Base-by-base conservation (phyloP, 1,140 invertebrate genomes). In the Magallana gigas region DNA sequence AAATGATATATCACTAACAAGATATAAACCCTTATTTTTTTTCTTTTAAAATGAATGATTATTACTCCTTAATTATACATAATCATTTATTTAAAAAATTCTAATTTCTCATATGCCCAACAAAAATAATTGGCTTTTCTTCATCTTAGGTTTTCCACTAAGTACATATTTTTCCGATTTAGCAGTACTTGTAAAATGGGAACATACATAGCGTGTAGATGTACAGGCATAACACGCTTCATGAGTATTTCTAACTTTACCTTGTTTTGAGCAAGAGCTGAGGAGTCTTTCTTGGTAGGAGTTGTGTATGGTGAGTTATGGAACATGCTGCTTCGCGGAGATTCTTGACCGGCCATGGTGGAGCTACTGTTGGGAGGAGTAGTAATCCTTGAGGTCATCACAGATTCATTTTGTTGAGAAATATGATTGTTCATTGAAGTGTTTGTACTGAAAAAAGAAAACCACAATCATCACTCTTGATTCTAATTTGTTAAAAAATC, bases 251-350 rank as follows among this genome's bases (percentile, higher is more conserved):
- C 36, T 48, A 48, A 62, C 23, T 29, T 56, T 84, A 88, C 88
- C 83, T 89, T 84, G 60, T 82, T 87, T 68, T 89, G 85, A 18
- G 48, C 60, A 9, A 87, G 71, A 48, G 88, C 87, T 29, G 86
- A 85, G 8, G 88, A 58, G 16, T 91, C 92, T 60, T 93, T 91
- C 86, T 93, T 94, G 60, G 91, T 92, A 48, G 93, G 91, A 57
- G 93, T 92, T 36, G 92, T 89, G 83, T 93, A 93, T 36, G 93
- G 91, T 36, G 93, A 92, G 57, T 91, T 91, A 16, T 93, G 92
- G 87, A 92, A 94, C 84, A 94, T 90, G 71, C 87, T 89, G 14
- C 85, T 88, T 59, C 91, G 84, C 9, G 92, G 90, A 68, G 92
- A 91, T 57, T 89, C 91, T 86, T 91, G 92, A 56, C 82, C 86